Base-by-base conservation (phyloP, 2,113 vertebrate genomes). In the Gambusia holbrooki region DNA sequence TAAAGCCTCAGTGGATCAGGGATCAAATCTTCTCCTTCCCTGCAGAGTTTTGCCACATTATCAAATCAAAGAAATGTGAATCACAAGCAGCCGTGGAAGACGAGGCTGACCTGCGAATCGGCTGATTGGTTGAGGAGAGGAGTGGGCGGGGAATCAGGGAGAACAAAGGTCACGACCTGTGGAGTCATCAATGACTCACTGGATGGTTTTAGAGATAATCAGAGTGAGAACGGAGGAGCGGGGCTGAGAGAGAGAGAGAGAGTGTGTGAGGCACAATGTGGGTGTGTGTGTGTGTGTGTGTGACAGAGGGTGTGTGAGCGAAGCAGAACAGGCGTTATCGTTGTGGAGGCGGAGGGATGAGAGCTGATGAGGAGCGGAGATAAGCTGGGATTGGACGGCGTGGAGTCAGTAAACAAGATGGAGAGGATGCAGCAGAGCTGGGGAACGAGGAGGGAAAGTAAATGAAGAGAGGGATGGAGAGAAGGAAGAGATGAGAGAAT, bases 131-230 rank as follows among this genome's bases (percentile, higher is more conserved):
- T 0, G 1, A 22, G 29, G 11, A 14, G 51, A 37, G 40, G 61
- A 58, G 77, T 63, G 70, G 81, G 71, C 33, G 27, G 15, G 66
- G 51, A 6, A 48, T 27, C 25, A 0, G 35, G 45, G 12, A 4
- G 30, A 35, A 61, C 69, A 51, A 69, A 71, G 45, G 58, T 77
- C 42, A 58, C 54, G 73, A 67, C 72, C 69, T 9, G 54, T 14
- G n/a, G 66, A 71, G 37, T 54, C 71, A 62, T 64, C 51, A 4
- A 62, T 84, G 85, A 87, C 19, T 87, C 81, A 74, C 28, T 11
- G 25, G n/a, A 61, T 0, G 0, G 25, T 48, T 74, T 19, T 33
- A 35, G 25, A 80, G 76, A 77, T 69, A 76, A 69, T 12, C 67
- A 2, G 25, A 61, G 33, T 4, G 28, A 72, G 11, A 1, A 8